Percentiles rank a stretch among this genome's conserved stretches.
phyloP scores from a whole-genome alignment of 2,888 invertebrate genomes.

The Aphodius sticticus region DNA sequence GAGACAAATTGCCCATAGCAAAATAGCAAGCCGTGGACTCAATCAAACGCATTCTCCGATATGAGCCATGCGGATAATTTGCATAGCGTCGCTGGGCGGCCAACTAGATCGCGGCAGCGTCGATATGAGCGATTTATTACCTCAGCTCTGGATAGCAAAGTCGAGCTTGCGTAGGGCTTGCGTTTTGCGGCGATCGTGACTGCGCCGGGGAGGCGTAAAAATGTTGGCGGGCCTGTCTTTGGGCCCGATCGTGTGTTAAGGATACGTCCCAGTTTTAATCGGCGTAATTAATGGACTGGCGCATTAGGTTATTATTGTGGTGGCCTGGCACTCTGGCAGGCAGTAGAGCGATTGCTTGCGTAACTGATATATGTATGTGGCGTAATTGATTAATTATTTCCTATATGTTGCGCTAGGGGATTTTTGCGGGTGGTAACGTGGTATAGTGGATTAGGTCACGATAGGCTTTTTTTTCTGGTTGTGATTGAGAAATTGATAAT shows the following conservation, averaged over 20 bases:
- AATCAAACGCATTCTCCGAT: conserved; percentile 4
- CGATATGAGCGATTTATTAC: not conserved
- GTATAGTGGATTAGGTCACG: no score
- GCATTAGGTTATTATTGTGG: conserved; percentile 4
- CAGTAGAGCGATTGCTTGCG: not conserved
- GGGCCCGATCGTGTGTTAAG: not conserved
- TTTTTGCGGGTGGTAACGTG: not conserved
- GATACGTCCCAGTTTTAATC: conserved; percentile 4
- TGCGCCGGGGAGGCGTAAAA: not conserved
- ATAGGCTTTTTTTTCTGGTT: no score
- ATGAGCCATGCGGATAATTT: conserved; percentile 4
- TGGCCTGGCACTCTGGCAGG: not conserved
- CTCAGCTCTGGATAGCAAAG: not conserved
- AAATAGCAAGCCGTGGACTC: not conserved
- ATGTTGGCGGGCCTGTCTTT: not conserved
- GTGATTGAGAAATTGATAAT: no score
- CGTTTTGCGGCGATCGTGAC: not conserved
- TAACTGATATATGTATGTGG: not conserved
- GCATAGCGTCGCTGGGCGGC: not conserved
- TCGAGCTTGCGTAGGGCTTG: not conserved
- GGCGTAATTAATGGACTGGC: not conserved
- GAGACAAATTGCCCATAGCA: not conserved
- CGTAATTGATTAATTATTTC: not conserved
- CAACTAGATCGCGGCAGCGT: not conserved
- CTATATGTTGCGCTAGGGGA: not conserved